Percentiles rank a stretch among this genome's conserved stretches.
Evolutionary conservation across 1,140 invertebrate genomes (phyloP).

Genomic region (Sinella curviseta): DNA sequence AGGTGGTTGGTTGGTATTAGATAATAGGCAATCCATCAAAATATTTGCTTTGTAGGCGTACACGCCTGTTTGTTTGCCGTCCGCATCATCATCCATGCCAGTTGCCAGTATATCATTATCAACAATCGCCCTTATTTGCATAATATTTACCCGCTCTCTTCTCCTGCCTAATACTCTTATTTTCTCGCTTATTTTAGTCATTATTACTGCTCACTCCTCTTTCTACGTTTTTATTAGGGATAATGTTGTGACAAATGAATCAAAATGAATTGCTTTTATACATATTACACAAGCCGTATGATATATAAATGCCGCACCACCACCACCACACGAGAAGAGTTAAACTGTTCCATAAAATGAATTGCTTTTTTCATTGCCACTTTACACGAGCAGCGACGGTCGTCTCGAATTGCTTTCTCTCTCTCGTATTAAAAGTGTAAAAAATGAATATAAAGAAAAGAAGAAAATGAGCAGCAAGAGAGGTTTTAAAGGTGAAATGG

Average conservation of each 20-base stretch:
- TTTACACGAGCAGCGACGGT: neutral
- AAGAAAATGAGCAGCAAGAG: neutral
- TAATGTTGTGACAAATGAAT: constrained; percentile 20
- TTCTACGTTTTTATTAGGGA: neutral
- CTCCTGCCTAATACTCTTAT: neutral
- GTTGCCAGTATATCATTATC: constrained; percentile 1
- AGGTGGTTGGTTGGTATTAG: neutral
- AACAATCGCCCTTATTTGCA: constrained; percentile 22
- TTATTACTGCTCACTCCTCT: constrained; percentile 16
- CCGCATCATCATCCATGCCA: neutral
- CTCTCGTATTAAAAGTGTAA: neutral
- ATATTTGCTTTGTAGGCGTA: constrained; percentile 1
- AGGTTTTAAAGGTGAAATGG: neutral
- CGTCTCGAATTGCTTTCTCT: neutral
- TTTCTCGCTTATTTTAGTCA: constrained; percentile 13
- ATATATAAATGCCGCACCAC: neutral
- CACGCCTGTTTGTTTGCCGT: neutral
- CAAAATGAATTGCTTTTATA: neutral
- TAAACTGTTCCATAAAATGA: constrained; percentile 11
- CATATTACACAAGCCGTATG: neutral
- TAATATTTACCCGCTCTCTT: neutral
- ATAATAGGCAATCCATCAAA: constrained; percentile 21
- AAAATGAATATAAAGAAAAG: neutral
- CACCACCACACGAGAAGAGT: neutral
- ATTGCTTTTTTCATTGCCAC: constrained; percentile 24